Base-by-base conservation (phyloP, 2,797 vertebrate genomes). In the Peromyscus attwateri region DNA sequence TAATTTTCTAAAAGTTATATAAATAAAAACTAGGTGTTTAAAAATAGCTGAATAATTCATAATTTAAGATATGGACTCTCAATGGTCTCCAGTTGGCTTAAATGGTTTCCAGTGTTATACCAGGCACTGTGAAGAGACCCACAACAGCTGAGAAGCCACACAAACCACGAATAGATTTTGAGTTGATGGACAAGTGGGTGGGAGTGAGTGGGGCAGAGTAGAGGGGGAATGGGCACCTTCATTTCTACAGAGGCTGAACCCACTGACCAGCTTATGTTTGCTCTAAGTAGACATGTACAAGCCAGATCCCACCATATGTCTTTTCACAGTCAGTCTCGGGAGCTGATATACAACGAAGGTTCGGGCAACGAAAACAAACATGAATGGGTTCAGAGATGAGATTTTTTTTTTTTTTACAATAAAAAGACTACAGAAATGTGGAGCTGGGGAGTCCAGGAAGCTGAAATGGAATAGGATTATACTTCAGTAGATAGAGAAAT, bases 1-100 rank as follows among this genome's bases (percentile, higher is more conserved):
- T 91, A 85, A 90, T 49, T 92, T 27, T 91, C 77, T 16, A 62
- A 29, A 6, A 55, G 49, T 71, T 75, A 82, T 4, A 84, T 52
- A 82, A 34, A 27, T 71, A 80, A 87, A 92, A 95, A 79, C 11
- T 40, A 21, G 31, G 3, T 25, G 11, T 77, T 79, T 55, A 37
- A n/a, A n/a, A 75, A 37, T 60, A 52, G 23, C 13, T 52, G 31
- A 82, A 57, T 34, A 70, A 89, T 55, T 66, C 37, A 31, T 68
- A 76, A 4, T 87, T 89, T 94, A 89, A 55, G 57, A 93, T 64
- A 8, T 40, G n/a, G 37, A 83, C 62, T 85, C n/a, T 82, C 19
- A 77, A 10, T 79, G 64, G 60, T 79, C 66, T 80, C 68, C 13
- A 84, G 6, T 83, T 8, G 57, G 34, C 8, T 7, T 71, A 80